phyloP scores from a whole-genome alignment of 2,797 vertebrate species.

The Ciconia nigra region DNA sequence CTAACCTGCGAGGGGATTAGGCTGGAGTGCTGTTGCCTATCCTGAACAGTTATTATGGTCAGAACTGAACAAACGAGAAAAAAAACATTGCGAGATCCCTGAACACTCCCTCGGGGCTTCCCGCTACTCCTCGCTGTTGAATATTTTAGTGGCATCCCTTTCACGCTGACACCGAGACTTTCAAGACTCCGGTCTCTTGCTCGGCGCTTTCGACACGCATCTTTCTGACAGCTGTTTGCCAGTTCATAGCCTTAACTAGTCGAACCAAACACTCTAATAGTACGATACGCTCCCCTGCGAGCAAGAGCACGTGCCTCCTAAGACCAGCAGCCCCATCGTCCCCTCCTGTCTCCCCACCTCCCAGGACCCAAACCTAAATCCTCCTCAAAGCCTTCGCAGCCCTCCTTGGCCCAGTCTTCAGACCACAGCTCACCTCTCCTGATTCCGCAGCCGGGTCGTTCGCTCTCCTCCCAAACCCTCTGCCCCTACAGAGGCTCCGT shows the following conservation, averaged over 20 bases:
- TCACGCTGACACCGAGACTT: neutral
- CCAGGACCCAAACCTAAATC: neutral
- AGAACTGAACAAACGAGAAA: neutral
- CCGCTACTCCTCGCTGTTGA: neutral
- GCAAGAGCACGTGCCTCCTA: neutral
- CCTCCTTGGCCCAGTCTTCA: neutral
- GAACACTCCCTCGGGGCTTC: accelerated
- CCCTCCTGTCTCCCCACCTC: neutral
- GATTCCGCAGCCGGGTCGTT: neutral
- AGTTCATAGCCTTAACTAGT: neutral
- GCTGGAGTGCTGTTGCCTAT: neutral
- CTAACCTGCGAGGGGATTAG: neutral
- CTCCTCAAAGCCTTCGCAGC: neutral
- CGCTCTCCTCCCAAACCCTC: neutral
- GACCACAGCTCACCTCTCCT: neutral
- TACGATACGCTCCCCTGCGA: accelerated
- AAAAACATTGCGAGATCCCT: neutral
- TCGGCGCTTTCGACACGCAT: neutral
- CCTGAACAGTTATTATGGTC: neutral
- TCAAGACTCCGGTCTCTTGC: neutral
- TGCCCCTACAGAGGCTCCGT: neutral
- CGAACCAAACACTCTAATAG: accelerated
- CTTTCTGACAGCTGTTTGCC: neutral
- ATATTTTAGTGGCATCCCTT: neutral
- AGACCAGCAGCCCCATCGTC: neutral